Conservation (phyloP, 92 coral and sea anemone genomes). For the Bergia sp. region DNA sequence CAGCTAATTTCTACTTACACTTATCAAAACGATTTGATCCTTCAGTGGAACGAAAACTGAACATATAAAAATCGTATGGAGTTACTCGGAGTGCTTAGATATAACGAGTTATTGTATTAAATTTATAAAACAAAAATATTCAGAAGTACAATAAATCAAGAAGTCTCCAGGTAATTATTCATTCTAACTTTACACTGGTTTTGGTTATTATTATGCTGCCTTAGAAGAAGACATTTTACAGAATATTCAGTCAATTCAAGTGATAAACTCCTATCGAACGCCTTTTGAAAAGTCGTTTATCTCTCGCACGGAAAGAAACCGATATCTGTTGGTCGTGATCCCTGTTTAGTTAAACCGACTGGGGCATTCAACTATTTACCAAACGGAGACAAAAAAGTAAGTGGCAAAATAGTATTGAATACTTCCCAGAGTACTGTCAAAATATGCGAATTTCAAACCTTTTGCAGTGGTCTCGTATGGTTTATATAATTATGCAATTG, state of each 20-base stretch:
- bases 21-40: background rate
- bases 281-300: too few species aligned
- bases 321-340: too few species aligned
- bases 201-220: too few species aligned
- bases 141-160: background rate
- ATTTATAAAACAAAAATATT: too few species aligned
- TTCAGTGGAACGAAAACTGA: background rate
- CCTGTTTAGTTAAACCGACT: background rate
- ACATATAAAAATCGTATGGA: background rate
- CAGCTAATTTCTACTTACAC: background rate
- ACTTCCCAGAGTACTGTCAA: background rate
- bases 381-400: background rate
- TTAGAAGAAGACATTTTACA: background rate
- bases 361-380: background rate
- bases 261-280: background rate
- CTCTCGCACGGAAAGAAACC: too few species aligned
- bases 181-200: background rate
- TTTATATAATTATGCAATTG: background rate
- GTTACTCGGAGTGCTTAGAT: background rate
- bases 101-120: background rate
- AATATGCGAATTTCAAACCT: background rate
- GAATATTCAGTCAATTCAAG: background rate
- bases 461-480: background rate
- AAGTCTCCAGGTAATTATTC: background rate
- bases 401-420: background rate